Conservation (phyloP, 2,888 invertebrate genomes). For the Tipula lateralis region DNA sequence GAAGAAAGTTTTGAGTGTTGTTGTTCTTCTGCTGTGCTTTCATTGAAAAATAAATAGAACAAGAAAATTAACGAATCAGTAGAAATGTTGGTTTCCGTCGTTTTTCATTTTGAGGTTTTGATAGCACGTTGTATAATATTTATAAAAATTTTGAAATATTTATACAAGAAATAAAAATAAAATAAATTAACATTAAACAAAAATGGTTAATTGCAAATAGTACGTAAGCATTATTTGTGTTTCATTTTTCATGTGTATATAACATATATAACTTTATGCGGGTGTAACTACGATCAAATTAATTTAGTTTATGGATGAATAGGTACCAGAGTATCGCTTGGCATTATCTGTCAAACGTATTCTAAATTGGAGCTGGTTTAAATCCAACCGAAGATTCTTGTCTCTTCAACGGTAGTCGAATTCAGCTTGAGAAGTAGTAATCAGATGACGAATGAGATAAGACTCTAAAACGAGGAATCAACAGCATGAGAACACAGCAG, state of each 20-base stretch:
- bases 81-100: not conserved
- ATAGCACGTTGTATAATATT: constrained; percentile 13
- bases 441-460: too few species aligned
- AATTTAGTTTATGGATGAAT: not conserved
- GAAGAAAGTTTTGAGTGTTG: not conserved
- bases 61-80: not conserved
- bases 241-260: not conserved
- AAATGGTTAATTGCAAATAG: constrained; percentile 8
- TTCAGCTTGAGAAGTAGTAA: too few species aligned
- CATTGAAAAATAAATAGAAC: not conserved
- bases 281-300: not conserved
- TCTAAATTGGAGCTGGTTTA: too few species aligned
- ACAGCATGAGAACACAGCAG: too few species aligned
- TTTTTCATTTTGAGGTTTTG: not conserved
- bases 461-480: too few species aligned
- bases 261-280: not conserved
- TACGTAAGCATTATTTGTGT: constrained; percentile 19
- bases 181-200: not conserved
- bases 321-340: too few species aligned
- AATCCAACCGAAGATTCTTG: too few species aligned
- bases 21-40: not conserved
- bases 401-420: too few species aligned
- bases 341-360: too few species aligned
- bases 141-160: not conserved
- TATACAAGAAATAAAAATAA: not conserved